Percentiles rank a stretch among this genome's conserved stretches.
Conservation (phyloP, 2,888 invertebrate genomes). For the Microctonus aethiopoides region DNA sequence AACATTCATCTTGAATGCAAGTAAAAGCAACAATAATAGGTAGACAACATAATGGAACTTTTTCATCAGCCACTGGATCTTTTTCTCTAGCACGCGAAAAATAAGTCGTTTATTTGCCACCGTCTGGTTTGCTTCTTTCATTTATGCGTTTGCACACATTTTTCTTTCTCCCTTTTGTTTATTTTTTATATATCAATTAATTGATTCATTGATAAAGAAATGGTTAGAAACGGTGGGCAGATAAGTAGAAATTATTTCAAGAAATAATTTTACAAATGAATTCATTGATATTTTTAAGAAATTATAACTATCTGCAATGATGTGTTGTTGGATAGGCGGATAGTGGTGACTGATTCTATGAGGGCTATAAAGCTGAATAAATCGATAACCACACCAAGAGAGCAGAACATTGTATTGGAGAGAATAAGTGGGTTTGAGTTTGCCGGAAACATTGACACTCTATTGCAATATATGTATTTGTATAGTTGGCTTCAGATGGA, state of each 20-base stretch:
- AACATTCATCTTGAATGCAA: constrained; percentile 37
- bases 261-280: not conserved
- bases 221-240: not conserved
- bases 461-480: not conserved
- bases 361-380: constrained; percentile 22
- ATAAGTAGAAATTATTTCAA: too few species aligned
- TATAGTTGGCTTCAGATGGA: constrained; percentile 6
- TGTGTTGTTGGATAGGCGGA: not conserved
- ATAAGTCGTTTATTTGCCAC: constrained; percentile 18
- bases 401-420: constrained; percentile 9
- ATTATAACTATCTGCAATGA: not conserved
- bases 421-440: constrained; percentile 7
- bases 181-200: not conserved
- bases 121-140: not conserved
- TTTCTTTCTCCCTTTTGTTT: not conserved
- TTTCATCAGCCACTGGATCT: constrained; percentile 48
- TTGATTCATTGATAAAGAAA: too few species aligned
- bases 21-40: constrained; percentile 36
- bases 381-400: constrained; percentile 26
- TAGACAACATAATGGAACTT: constrained; percentile 50
- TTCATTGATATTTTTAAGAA: not conserved
- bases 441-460: constrained; percentile 18
- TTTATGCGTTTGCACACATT: constrained; percentile 9
- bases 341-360: not conserved
- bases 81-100: constrained; percentile 33